These are phyloP conservation scores for Andrena trimmerana DNA, from an alignment of 2,888 invertebrate genomes.

Conservation along the genomic window DNA sequence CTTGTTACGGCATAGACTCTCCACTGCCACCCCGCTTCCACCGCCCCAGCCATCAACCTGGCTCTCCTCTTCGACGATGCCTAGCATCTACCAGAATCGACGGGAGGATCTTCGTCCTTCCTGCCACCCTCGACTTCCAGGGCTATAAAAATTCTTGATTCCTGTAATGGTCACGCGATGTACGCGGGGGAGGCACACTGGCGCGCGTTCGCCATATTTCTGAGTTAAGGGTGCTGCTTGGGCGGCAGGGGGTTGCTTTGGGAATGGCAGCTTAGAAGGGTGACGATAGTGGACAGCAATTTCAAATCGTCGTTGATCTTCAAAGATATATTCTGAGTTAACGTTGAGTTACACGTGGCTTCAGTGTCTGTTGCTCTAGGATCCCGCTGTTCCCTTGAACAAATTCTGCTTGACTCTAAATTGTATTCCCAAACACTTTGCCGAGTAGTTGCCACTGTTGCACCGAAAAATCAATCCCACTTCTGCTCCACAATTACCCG, in stretches of 20 bases:
- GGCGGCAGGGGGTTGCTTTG: background rate
- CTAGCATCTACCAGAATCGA: constrained; percentile 46
- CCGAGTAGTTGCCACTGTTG: background rate
- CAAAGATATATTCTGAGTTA: too few species aligned
- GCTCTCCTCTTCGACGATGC: constrained; percentile 60
- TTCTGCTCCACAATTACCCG: background rate
- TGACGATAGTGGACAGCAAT: too few species aligned
- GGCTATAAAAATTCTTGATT: constrained; percentile 78
- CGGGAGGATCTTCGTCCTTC: constrained; percentile 64
- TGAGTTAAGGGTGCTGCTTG: constrained; percentile 5
- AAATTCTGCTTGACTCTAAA: too few species aligned
- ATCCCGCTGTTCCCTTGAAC: too few species aligned
- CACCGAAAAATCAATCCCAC: background rate
- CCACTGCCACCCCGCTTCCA: constrained; percentile 47
- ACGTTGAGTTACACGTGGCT: too few species aligned
- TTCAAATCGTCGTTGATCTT: too few species aligned
- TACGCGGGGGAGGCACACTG: constrained; percentile 17
- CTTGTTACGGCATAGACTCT: constrained; percentile 80
- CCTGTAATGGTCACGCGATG: constrained; percentile 77
- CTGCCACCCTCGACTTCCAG: constrained; percentile 37
- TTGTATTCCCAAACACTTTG: background rate
- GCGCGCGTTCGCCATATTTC: constrained; percentile 11
- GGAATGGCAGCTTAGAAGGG: constrained; percentile 1
- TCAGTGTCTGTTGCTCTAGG: too few species aligned
- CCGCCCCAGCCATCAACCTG: constrained; percentile 51